Evolutionary conservation across 2,797 vertebrate genomes (phyloP), one percentile per base, ranked within the genome.

Genomic region (Crocodylus rhombifer): DNA sequence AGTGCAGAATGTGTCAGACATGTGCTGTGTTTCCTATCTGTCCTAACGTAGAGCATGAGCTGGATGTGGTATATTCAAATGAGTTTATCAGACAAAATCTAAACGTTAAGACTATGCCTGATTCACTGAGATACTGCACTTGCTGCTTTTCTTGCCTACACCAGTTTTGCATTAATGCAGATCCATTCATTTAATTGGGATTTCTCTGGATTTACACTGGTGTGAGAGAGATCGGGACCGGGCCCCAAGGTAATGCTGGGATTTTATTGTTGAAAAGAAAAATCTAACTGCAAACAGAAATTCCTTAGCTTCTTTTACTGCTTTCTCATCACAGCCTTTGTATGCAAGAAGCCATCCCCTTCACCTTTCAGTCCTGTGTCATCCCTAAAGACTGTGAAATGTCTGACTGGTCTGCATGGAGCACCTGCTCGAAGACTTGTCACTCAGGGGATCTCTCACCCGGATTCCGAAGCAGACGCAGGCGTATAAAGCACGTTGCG

Each of bases 391-490:
- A 99, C 98, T 99, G 99, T 4, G 97, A 98, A 93, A 97, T 95
- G 0, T 98, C 98, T 0, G 98, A 98, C 51, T 99, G 99, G 99
- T 98, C 99, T 2, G 86, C 96, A 0, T 99, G 99, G 99, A 99
- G 98, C 71, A 61, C 96, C 23, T 99, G 99, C 97, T 98, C 98
- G 0, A 98, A 97, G 97, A 98, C 98, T 4, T 99, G 99, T 17
- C 97, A 73, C 57, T 98, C 98, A 67, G 97, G 96, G 14, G 98
- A 98, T 88, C 96, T 98, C 26, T 95, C 98, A 7, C 98, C 98
- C 0, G 99, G 98, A 80, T 98, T 99, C 73, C 98, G 99, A n/a
- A 97, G 98, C 82, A 98, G 99, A 91, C 98, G 85, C 86, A 98
- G 99, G 3, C 57, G 92, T 4, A 96, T 99, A 95, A 98, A 96